These are phyloP conservation scores for Amia ocellicauda DNA, from an alignment of 2,113 vertebrate genomes.

Conservation along the genomic window DNA sequence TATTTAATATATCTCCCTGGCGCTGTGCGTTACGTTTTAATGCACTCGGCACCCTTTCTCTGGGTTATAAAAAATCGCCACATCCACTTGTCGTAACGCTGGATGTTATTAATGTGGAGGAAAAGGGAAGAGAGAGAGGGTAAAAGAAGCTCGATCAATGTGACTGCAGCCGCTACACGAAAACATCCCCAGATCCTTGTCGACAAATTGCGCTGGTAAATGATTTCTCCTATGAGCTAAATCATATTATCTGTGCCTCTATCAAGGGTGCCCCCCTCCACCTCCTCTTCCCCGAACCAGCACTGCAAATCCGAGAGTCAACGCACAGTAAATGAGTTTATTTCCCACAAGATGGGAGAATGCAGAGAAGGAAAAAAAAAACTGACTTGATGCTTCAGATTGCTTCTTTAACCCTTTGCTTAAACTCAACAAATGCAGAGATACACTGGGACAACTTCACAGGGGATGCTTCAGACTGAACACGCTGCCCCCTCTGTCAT, in stretches of 20 bases:
- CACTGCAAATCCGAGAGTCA: constrained; percentile 29
- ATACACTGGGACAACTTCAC: not conserved
- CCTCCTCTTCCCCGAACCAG: constrained; percentile 10
- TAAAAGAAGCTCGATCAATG: constrained; percentile 54
- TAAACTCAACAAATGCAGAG: not conserved
- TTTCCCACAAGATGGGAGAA: constrained; percentile 37
- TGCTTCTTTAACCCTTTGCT: constrained; percentile 31
- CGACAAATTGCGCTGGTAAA: constrained; percentile 65
- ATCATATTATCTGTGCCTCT: constrained; percentile 51
- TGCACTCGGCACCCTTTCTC: constrained; percentile 42
- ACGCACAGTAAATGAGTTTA: constrained; percentile 38
- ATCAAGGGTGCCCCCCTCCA: constrained; percentile 10
- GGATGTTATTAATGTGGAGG: constrained; percentile 35
- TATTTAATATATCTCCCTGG: constrained; percentile 42
- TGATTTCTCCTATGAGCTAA: constrained; percentile 65
- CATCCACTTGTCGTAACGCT: constrained; percentile 13
- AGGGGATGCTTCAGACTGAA: too few species aligned
- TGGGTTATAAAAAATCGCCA: constrained; percentile 33
- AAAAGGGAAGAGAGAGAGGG: constrained; percentile 28
- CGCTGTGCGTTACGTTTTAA: constrained; percentile 31
- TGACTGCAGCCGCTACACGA: constrained; percentile 58
- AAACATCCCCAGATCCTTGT: constrained; percentile 66
- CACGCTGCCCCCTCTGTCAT: too few species aligned
- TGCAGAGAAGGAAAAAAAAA: not conserved
- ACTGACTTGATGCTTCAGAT: not conserved